Percentiles rank a stretch among this genome's conserved stretches.
Evolutionary conservation across 2,797 vertebrate species (phyloP).

Genomic region (Gambelia wislizenii): DNA sequence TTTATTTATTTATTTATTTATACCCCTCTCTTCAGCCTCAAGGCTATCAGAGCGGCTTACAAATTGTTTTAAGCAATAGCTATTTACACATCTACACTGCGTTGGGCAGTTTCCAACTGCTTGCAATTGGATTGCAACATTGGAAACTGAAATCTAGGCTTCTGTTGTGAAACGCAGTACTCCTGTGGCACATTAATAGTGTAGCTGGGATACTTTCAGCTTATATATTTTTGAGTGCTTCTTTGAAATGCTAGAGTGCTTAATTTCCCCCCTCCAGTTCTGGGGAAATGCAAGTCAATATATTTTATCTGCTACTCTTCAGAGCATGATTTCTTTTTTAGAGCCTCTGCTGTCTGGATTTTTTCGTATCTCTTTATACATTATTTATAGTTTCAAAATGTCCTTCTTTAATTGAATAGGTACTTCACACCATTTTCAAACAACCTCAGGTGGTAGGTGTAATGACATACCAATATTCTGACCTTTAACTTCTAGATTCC

Average conservation of each 20-base stretch:
- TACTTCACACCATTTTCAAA: slow-evolving; percentile 76
- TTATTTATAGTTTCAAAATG: slow-evolving; percentile 81
- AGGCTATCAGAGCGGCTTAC: too few relatives aligned
- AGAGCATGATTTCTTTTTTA: slow-evolving; percentile 68
- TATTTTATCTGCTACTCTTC: slow-evolving; percentile 71
- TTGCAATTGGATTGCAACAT: neutral
- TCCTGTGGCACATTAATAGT: slow-evolving; percentile 31
- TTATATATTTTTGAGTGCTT: slow-evolving; percentile 47
- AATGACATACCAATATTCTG: slow-evolving; percentile 74
- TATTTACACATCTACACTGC: too few relatives aligned
- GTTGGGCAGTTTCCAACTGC: too few relatives aligned
- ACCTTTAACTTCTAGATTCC: slow-evolving; percentile 80
- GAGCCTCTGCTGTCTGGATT: slow-evolving; percentile 72
- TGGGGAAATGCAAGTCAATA: slow-evolving; percentile 42
- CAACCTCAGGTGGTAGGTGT: slow-evolving; percentile 70
- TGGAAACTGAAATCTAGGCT: slow-evolving; percentile 35
- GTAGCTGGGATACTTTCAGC: neutral
- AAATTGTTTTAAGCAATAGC: too few relatives aligned
- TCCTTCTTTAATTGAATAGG: slow-evolving; percentile 79
- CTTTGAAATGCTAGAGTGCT: slow-evolving; percentile 54
- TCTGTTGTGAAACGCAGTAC: slow-evolving; percentile 13
- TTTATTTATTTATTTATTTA: too few relatives aligned
- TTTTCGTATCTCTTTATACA: slow-evolving; percentile 77
- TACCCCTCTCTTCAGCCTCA: too few relatives aligned
- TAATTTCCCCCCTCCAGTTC: slow-evolving; percentile 9